phyloP scores from a whole-genome alignment of 2,888 invertebrate species.

The Xestoiulus laeticollis region DNA sequence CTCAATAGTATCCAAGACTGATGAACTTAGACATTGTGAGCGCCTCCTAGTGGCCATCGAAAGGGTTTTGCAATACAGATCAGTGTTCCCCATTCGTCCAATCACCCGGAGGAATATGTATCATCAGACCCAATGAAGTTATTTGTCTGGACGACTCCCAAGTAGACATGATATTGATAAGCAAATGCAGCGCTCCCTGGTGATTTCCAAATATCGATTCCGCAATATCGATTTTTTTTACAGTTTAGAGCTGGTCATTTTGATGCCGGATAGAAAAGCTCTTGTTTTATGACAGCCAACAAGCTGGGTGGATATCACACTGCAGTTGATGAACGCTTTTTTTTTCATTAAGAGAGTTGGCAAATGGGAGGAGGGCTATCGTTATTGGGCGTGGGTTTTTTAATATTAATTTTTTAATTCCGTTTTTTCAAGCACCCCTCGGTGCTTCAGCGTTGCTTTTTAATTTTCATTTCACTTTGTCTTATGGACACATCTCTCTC shows the following conservation, averaged over 20 bases:
- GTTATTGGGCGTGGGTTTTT: background rate
- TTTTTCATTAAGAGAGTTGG: slow-evolving; percentile 8
- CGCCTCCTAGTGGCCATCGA: background rate
- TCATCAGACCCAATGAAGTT: background rate
- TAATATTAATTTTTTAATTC: slow-evolving; percentile 39
- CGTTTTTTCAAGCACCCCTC: slow-evolving; percentile 21
- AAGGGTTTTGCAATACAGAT: background rate
- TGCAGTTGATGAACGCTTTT: background rate
- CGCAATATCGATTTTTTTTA: background rate
- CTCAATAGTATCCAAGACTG: no score
- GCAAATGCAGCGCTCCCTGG: background rate
- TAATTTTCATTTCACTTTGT: slow-evolving; percentile 39
- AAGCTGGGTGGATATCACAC: slow-evolving; percentile 29
- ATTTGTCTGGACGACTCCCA: background rate
- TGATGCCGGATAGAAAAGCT: background rate
- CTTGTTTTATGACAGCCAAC: background rate
- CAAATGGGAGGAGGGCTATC: background rate
- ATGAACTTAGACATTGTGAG: no score
- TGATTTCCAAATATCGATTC: background rate
- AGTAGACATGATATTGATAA: background rate
- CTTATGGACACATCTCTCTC: slow-evolving; percentile 29
- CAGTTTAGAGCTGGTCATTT: background rate
- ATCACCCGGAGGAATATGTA: background rate
- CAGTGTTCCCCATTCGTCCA: background rate
- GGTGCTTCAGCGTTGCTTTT: background rate